These are phyloP conservation scores for Acrobasis consociella DNA, from an alignment of 2,888 invertebrate genomes.

Conservation along the genomic window DNA sequence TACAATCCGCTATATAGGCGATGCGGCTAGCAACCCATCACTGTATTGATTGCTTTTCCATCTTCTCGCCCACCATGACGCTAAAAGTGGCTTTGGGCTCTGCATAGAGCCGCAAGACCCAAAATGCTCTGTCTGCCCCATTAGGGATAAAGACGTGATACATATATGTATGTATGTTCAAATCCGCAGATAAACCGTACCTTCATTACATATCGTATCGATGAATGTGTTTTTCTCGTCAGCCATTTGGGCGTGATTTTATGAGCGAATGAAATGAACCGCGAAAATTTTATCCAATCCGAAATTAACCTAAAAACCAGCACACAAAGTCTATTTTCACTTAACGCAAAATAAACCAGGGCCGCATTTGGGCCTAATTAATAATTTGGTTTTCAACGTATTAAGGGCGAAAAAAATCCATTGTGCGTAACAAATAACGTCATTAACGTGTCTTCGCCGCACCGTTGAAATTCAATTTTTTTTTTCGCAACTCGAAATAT, in stretches of 20 bases:
- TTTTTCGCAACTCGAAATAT: constrained; percentile 22
- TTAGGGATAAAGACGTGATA: too few relatives aligned
- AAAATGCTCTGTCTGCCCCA: too few relatives aligned
- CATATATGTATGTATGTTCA: too few relatives aligned
- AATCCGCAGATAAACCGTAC: background rate
- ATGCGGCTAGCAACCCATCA: too few relatives aligned
- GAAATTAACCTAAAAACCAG: constrained; percentile 3
- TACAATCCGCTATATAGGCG: too few relatives aligned
- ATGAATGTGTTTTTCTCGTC: constrained; percentile 20
- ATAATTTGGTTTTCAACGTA: constrained; percentile 34
- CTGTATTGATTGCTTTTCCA: too few relatives aligned
- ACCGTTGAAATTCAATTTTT: constrained; percentile 35
- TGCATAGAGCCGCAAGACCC: too few relatives aligned
- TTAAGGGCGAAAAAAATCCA: constrained; percentile 32
- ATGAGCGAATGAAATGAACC: constrained; percentile 30
- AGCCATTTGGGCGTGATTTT: constrained; percentile 30
- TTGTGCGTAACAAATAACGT: constrained; percentile 37
- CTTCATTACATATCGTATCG: constrained; percentile 10
- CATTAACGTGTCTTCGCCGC: constrained; percentile 34
- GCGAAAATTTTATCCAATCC: constrained; percentile 1
- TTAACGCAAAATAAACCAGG: constrained; percentile 5
- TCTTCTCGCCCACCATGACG: too few relatives aligned
- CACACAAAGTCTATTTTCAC: constrained; percentile 3
- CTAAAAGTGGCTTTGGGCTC: too few relatives aligned
- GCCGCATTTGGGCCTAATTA: constrained; percentile 32